A percentile compares a stretch with the other conserved stretches of the same genome.
Evolutionary conservation across 2,797 vertebrate species (phyloP).

Genomic region (Hemitrygon akajei): DNA sequence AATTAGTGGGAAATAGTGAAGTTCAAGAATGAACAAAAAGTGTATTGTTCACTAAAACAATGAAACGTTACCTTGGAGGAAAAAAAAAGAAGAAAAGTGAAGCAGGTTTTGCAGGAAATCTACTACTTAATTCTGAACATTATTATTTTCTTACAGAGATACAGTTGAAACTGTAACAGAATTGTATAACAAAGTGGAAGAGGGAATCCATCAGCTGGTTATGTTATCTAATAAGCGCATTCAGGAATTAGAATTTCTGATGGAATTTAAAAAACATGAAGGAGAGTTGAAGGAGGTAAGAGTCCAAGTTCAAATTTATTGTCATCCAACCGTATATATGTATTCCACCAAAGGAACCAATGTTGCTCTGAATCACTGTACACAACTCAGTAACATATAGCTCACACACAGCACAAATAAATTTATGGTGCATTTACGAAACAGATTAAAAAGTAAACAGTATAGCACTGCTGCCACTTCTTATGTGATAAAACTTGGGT

Average conservation of each 20-base stretch:
- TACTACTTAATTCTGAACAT: not conserved
- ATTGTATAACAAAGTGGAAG: conserved; percentile 77
- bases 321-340: too few species aligned
- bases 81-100: not conserved
- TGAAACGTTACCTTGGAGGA: not conserved
- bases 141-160: conserved; percentile 51
- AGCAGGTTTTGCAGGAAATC: not conserved
- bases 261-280: conserved; percentile 67
- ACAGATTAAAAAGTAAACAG: too few species aligned
- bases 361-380: too few species aligned
- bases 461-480: too few species aligned
- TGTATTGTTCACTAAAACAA: not conserved
- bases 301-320: too few species aligned
- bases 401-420: too few species aligned
- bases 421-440: too few species aligned
- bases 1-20: not conserved
- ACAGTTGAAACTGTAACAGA: conserved; percentile 58
- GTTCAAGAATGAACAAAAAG: not conserved
- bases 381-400: too few species aligned
- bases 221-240: conserved; percentile 73
- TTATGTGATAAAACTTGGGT: too few species aligned
- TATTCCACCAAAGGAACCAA: too few species aligned
- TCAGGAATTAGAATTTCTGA: conserved; percentile 68
- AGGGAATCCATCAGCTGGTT: conserved; percentile 78
- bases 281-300: conserved; percentile 69